Percentiles rank a stretch among this genome's conserved stretches.
These are phyloP conservation scores for Idris sp. DNA, from an alignment of 1,140 invertebrate genomes.

Conservation along the genomic window DNA sequence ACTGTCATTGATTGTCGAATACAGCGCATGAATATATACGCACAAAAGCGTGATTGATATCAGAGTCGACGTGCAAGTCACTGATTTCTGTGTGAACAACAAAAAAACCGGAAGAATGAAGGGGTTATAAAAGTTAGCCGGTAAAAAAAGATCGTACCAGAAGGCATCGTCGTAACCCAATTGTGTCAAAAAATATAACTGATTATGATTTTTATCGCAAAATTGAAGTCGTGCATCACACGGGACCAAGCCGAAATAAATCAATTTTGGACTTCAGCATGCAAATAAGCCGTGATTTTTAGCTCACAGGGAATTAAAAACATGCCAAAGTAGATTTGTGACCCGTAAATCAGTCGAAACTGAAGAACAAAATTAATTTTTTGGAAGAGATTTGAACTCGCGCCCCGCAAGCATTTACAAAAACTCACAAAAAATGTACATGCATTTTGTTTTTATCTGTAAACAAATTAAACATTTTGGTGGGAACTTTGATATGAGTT, in stretches of 20 bases:
- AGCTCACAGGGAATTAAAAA: conserved; percentile 5
- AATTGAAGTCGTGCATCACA: conserved; percentile 48
- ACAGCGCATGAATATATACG: conserved; percentile 31
- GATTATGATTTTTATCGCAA: conserved; percentile 54
- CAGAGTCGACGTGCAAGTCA: conserved; percentile 42
- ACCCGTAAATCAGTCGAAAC: conserved; percentile 2
- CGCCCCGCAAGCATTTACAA: conserved; percentile 1
- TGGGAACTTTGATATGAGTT: too few species aligned
- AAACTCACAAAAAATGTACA: background rate
- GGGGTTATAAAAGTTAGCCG: conserved; percentile 44
- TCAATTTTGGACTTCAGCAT: conserved; percentile 29
- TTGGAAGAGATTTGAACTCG: conserved; percentile 8
- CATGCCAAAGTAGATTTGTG: conserved; percentile 1
- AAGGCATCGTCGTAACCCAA: conserved; percentile 44
- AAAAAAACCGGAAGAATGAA: conserved; percentile 1
- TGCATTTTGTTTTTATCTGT: too few species aligned
- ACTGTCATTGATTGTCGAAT: conserved; percentile 52
- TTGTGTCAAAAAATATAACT: conserved; percentile 52
- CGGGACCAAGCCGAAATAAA: conserved; percentile 13
- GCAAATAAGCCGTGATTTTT: conserved; percentile 30
- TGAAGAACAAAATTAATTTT: too few species aligned
- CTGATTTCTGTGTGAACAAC: conserved; percentile 36
- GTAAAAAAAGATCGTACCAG: conserved; percentile 22
- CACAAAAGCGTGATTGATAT: conserved; percentile 58
- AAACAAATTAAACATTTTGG: too few species aligned